Percentiles rank a stretch among this genome's conserved stretches.
Evolutionary conservation across 2,113 vertebrate genomes (phyloP).

Genomic region (Redunca redunca): DNA sequence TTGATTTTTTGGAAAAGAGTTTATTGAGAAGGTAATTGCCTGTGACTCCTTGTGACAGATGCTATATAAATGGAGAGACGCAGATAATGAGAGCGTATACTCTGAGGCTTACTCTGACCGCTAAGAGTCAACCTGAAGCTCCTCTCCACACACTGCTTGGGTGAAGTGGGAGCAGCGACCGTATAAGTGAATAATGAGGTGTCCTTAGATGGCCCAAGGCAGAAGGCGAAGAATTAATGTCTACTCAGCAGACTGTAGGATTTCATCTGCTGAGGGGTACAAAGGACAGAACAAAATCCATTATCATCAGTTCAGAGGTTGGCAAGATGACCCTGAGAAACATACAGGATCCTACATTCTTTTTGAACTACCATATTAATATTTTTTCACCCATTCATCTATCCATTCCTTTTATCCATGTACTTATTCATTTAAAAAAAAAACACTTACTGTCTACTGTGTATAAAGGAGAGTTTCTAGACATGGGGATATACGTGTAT

Average conservation of each 20-base stretch:
- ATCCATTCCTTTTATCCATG: background rate
- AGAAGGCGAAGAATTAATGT: background rate
- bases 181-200: background rate
- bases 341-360: background rate
- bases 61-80: background rate
- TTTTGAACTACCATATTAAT: background rate
- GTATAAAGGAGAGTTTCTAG: background rate
- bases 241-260: background rate
- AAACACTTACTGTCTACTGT: background rate
- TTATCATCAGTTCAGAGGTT: background rate
- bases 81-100: background rate
- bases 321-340: background rate
- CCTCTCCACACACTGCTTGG: background rate
- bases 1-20: background rate
- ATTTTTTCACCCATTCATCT: background rate
- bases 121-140: background rate
- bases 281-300: background rate
- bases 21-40: background rate
- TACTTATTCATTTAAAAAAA: background rate
- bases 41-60: background rate
- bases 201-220: background rate
- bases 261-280: background rate
- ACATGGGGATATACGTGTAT: background rate
- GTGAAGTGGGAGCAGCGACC: background rate
- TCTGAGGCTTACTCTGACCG: background rate